Evolutionary conservation across 2,888 invertebrate genomes (phyloP), one percentile per base, ranked within the genome.

Genomic region (Anthophora plumipes): DNA sequence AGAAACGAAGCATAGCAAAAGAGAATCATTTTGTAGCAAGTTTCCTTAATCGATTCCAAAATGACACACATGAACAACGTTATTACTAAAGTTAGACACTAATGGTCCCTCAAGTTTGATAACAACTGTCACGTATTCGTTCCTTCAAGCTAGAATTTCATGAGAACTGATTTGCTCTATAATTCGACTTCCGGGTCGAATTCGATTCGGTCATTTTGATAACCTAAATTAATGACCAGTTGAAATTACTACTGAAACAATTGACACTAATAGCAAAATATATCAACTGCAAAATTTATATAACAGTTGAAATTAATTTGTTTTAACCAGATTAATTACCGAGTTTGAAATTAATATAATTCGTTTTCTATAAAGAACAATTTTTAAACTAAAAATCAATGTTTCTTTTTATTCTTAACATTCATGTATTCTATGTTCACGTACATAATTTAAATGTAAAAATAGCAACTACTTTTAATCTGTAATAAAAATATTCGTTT

Each of bases 41-140:
- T 9, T 50, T 57, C 46, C 12, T 46, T 57, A 39, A 67, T 73
- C 57, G 63, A 72, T 72, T 72, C 5, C 37, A 20, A 17, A 39
- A 39, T 14, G 8, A 5, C 43, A 48, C 12, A 70, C 17, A 6
- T n/a, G 22, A 25, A 52, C 61, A 39, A 41, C 59, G 22, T 63
- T 20, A 52, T 20, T 64, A 37, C 37, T 22, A 14, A 7, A 31
- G 17, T 20, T 43, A 20, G 22, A 37, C 17, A 52, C 22, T 3
- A 12, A 22, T n/a, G 22, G 22, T 72, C 20, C 14, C 12, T 64
- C 46, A 64, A 55, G 12, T 55, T 37, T 64, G 71, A 72, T 64
- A 72, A 64, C 0, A 37, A 20, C 52, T 72, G 17, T 39, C 9
- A 25, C 5, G 43, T 46, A 64, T 31, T 64, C 17, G 22, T 64